Evolutionary conservation across 2,113 vertebrate species (phyloP).

Genomic region (Cyanistes caeruleus): DNA sequence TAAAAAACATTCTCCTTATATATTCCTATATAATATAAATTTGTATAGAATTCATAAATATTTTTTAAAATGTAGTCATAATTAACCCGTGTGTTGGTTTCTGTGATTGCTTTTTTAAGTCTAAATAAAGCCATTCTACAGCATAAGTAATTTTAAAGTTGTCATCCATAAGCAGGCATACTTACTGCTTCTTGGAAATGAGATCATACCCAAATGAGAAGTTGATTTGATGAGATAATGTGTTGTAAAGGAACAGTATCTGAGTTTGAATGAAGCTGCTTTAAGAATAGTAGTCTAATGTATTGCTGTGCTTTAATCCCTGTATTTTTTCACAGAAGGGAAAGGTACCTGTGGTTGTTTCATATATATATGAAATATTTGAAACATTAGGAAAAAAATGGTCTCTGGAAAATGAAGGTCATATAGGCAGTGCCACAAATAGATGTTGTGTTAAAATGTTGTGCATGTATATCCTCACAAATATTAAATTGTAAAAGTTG

Average conservation of each 20-base stretch:
- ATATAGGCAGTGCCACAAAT: neutral
- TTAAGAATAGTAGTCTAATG: neutral
- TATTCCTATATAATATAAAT: neutral
- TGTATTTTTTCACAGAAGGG: neutral
- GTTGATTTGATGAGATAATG: neutral
- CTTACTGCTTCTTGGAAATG: neutral
- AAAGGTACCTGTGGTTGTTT: neutral
- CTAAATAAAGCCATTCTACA: neutral
- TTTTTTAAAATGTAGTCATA: neutral
- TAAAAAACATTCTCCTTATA: neutral
- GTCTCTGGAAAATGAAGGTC: neutral
- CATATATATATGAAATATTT: neutral
- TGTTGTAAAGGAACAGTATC: neutral
- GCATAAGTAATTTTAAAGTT: neutral
- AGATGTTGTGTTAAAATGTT: neutral
- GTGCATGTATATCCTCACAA: neutral
- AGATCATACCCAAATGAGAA: neutral
- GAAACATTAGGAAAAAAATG: neutral
- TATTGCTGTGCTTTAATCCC: neutral
- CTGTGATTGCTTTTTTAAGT: neutral
- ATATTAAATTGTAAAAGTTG: neutral
- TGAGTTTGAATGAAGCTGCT: neutral
- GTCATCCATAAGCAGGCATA: neutral
- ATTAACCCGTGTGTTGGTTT: neutral
- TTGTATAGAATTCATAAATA: neutral